Conservation (phyloP, 2,113 vertebrate genomes). For the Morphnarchus princeps region DNA sequence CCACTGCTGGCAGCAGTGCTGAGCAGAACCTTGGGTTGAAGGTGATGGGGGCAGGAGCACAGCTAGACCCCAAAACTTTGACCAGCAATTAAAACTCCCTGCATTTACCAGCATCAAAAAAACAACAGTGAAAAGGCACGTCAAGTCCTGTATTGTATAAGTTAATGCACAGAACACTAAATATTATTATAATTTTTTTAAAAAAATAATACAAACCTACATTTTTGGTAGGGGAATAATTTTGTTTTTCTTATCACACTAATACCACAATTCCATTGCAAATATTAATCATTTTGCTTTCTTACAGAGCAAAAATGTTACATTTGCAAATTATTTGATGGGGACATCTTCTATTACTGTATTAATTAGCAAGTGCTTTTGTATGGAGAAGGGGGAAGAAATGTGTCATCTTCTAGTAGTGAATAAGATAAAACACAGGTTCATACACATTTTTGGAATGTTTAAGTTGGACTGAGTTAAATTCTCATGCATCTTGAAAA, state of each 20-base stretch:
- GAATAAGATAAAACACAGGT: not conserved
- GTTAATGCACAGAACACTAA: not conserved
- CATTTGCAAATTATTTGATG: not conserved
- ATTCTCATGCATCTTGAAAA: not conserved
- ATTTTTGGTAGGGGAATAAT: not conserved
- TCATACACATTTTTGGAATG: not conserved
- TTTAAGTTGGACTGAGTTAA: not conserved
- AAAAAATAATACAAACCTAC: no score
- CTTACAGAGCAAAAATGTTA: not conserved
- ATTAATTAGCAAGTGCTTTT: not conserved
- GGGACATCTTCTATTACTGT: not conserved
- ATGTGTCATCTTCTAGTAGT: not conserved
- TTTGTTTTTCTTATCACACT: not conserved
- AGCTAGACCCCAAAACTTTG: not conserved
- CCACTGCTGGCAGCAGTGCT: not conserved
- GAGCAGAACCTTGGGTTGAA: not conserved
- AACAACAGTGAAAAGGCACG: not conserved
- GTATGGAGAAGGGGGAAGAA: not conserved
- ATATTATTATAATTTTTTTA: not conserved
- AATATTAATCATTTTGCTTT: not conserved
- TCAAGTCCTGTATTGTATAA: not conserved
- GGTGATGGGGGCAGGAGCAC: not conserved
- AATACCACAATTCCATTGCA: not conserved
- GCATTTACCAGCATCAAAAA: not conserved
- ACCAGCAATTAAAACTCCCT: not conserved